A percentile compares a stretch with the other conserved stretches of the same genome.
phyloP scores from a whole-genome alignment of 2,113 vertebrate species.

The Neomonachus schauinslandi region DNA sequence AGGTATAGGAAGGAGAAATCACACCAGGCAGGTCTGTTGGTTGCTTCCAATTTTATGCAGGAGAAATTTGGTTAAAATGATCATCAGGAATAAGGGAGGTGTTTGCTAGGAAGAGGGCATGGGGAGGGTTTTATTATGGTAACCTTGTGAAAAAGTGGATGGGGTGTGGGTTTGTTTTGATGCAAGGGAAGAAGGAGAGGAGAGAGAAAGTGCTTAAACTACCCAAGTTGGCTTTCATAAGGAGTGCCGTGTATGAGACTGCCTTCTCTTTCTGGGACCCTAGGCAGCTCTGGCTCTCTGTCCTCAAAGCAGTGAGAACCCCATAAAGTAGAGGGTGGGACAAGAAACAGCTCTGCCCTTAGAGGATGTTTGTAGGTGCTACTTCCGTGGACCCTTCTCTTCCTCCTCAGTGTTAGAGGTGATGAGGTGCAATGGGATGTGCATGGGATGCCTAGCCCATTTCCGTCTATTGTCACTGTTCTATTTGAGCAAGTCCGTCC shows the following conservation, averaged over 20 bases:
- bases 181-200: not conserved
- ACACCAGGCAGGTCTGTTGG: not conserved
- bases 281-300: not conserved
- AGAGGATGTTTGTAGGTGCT: not conserved
- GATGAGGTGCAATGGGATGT: not conserved
- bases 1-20: not conserved
- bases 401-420: not conserved
- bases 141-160: not conserved
- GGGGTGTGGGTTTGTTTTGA: not conserved
- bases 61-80: constrained; percentile 40
- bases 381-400: not conserved
- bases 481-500: not conserved
- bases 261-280: not conserved
- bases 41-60: not conserved
- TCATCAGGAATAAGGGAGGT: not conserved
- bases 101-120: not conserved
- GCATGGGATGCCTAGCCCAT: not conserved
- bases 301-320: not conserved
- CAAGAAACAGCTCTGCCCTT: not conserved
- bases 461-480: not conserved
- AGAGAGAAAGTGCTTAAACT: not conserved
- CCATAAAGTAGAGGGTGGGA: not conserved
- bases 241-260: not conserved
- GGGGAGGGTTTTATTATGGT: not conserved
- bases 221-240: not conserved